Percentiles rank a stretch among this genome's conserved stretches.
Evolutionary conservation across 2,113 vertebrate genomes (phyloP).

Genomic region (Tragelaphus scriptus): DNA sequence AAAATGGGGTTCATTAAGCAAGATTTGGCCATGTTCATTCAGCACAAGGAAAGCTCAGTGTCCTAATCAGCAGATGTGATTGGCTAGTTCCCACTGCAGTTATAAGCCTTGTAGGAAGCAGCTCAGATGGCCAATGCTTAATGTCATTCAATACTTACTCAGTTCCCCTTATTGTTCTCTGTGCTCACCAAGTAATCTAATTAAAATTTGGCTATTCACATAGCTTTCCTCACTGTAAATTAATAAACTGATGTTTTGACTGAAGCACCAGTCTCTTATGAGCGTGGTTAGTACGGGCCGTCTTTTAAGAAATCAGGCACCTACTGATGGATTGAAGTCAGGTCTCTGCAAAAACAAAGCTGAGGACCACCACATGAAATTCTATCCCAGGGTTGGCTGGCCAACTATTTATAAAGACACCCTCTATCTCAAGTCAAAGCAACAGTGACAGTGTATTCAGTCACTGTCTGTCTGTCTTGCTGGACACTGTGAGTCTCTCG

Average conservation of each 20-base stretch:
- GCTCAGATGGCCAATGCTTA: not conserved
- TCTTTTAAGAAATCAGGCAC: not conserved
- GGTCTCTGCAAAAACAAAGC: not conserved
- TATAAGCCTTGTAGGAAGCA: not conserved
- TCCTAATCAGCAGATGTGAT: not conserved
- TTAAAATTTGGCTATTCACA: not conserved
- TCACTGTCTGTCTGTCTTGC: not conserved
- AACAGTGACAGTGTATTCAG: not conserved
- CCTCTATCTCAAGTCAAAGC: not conserved
- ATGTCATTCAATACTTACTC: not conserved
- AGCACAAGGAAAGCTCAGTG: not conserved
- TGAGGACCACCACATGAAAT: not conserved
- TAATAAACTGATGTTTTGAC: not conserved
- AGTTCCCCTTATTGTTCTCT: not conserved
- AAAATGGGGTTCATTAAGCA: not conserved
- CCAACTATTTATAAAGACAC: not conserved
- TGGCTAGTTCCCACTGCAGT: not conserved
- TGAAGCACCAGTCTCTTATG: not conserved
- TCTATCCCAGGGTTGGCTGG: not conserved
- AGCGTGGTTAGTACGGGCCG: not conserved
- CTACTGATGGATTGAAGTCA: not conserved
- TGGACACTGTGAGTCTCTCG: not conserved
- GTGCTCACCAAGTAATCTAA: not conserved
- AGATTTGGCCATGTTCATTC: not conserved
- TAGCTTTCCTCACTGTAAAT: not conserved